phyloP scores from a whole-genome alignment of 2,797 vertebrate species.

The Hirundo rustica region DNA sequence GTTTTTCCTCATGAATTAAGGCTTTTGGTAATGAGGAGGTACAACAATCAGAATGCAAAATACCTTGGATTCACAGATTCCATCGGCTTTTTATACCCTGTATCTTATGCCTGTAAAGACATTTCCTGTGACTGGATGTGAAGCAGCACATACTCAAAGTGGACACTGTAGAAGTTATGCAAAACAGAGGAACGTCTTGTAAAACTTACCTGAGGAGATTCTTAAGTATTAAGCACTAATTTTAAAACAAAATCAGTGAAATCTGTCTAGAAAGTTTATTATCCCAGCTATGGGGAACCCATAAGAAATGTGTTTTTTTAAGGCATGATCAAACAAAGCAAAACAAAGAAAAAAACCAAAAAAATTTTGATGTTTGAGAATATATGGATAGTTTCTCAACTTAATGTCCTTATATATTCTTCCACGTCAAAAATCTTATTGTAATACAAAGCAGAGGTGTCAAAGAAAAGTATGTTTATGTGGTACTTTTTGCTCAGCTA shows the following conservation, averaged over 20 bases:
- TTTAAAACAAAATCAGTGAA: neutral
- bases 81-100: neutral
- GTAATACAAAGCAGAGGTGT: neutral
- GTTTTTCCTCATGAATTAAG: neutral
- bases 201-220: neutral
- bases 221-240: neutral
- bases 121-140: neutral
- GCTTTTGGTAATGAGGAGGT: neutral
- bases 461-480: neutral
- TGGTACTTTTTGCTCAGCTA: neutral
- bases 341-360: neutral
- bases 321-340: neutral
- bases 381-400: neutral
- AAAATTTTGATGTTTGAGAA: neutral
- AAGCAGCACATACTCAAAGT: neutral
- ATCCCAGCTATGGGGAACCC: neutral
- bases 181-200: neutral
- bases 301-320: neutral
- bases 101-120: neutral
- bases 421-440: neutral
- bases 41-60: neutral
- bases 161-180: neutral
- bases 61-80: neutral
- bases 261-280: neutral
- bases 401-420: neutral